Percentiles rank a stretch among this genome's conserved stretches.
phyloP scores from a whole-genome alignment of 2,888 invertebrate genomes.

The Ophion costatus region DNA sequence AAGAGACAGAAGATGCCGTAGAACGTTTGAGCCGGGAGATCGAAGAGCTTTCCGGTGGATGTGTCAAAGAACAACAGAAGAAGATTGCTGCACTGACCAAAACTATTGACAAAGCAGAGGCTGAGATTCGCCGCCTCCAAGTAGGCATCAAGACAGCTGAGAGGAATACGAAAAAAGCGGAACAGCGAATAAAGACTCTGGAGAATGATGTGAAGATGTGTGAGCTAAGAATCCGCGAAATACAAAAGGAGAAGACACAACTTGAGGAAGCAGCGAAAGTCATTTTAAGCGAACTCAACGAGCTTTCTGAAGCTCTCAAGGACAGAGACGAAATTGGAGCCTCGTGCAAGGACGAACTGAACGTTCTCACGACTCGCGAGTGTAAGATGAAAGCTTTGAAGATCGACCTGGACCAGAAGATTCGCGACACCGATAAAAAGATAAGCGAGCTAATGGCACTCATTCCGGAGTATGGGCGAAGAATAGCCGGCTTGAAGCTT shows the following conservation, averaged over 20 bases:
- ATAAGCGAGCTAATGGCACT: slow-evolving; percentile 86
- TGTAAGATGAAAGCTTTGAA: slow-evolving; percentile 89
- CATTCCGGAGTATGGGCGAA: slow-evolving; percentile 86
- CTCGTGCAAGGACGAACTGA: slow-evolving; percentile 87
- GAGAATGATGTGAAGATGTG: slow-evolving; percentile 89
- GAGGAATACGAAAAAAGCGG: slow-evolving; percentile 90
- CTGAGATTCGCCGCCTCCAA: slow-evolving; percentile 88
- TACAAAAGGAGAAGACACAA: slow-evolving; percentile 86
- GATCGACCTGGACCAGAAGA: slow-evolving; percentile 90
- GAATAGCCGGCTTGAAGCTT: slow-evolving; percentile 86
- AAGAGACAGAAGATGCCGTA: slow-evolving; percentile 87
- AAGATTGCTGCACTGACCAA: slow-evolving; percentile 88
- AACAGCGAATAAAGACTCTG: slow-evolving; percentile 90
- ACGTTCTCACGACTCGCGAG: slow-evolving; percentile 86
- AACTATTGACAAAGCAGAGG: slow-evolving; percentile 89
- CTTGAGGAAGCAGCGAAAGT: slow-evolving; percentile 86
- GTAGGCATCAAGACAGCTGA: slow-evolving; percentile 89
- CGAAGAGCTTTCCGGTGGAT: slow-evolving; percentile 88
- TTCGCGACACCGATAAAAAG: slow-evolving; percentile 86
- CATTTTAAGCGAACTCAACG: slow-evolving; percentile 85
- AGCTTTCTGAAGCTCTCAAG: slow-evolving; percentile 86
- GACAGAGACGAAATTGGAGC: slow-evolving; percentile 86
- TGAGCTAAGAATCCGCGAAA: slow-evolving; percentile 87
- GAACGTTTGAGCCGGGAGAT: slow-evolving; percentile 88
- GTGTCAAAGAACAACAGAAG: slow-evolving; percentile 89